Conservation (phyloP, 2,888 invertebrate genomes). For the Nephrotoma flavescens region DNA sequence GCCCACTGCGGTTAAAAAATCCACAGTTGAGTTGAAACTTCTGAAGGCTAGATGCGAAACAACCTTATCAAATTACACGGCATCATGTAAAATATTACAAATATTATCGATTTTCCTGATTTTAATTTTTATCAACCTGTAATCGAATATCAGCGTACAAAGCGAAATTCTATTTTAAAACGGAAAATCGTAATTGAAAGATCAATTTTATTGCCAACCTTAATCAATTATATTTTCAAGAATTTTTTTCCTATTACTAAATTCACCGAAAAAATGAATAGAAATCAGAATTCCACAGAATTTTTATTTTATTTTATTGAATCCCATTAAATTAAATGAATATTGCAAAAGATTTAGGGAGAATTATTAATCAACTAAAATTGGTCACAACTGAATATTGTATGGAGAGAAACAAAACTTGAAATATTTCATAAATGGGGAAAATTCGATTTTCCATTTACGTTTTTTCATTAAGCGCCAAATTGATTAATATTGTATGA, state of each 20-base stretch:
- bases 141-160: no score
- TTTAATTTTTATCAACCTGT: no score
- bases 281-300: neutral
- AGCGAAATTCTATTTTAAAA: no score
- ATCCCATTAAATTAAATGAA: neutral
- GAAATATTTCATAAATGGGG: neutral
- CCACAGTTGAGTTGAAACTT: no score
- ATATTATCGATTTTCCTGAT: no score
- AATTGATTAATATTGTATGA: neutral
- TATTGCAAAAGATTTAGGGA: neutral
- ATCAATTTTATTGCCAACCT: neutral
- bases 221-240: neutral
- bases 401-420: neutral
- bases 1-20: no score
- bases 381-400: neutral
- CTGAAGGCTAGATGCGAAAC: no score
- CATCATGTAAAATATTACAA: no score
- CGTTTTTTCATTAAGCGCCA: neutral
- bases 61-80: no score
- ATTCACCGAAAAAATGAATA: neutral
- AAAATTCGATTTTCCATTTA: neutral
- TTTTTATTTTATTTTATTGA: neutral
- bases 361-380: neutral
- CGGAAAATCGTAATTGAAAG: neutral
- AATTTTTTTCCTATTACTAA: neutral